Conservation (phyloP, 2,888 invertebrate genomes). For the Drosophila stalkeri region DNA sequence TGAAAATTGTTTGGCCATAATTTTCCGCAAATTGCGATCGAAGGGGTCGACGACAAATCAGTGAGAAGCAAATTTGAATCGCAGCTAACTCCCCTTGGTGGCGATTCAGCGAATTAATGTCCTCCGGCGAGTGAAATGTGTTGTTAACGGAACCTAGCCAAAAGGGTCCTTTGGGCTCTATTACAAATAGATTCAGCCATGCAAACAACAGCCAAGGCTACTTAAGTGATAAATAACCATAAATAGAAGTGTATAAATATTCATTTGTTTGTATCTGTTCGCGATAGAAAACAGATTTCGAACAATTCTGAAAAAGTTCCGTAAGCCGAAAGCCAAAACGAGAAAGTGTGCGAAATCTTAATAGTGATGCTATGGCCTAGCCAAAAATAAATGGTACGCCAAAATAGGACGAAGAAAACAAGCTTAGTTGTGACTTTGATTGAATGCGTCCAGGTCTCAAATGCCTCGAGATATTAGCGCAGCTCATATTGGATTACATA, state of each 20-base stretch:
- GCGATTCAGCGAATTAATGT: conserved; percentile 57
- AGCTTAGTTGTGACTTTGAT: conserved; percentile 39
- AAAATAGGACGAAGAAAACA: conserved; percentile 10
- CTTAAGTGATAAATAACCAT: conserved; percentile 52
- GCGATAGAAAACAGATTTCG: conserved; percentile 26
- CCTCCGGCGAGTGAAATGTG: conserved; percentile 26
- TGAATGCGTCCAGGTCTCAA: conserved; percentile 14
- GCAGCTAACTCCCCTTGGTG: conserved; percentile 25
- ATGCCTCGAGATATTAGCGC: conserved; percentile 1
- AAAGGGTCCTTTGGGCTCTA: conserved; percentile 7
- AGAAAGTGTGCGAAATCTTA: conserved; percentile 41
- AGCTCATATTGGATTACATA: conserved; percentile 35
- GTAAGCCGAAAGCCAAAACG: conserved; percentile 13
- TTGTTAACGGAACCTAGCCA: conserved; percentile 37
- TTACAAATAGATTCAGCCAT: conserved; percentile 25
- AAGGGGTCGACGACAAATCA: conserved; percentile 51
- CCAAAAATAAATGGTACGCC: conserved; percentile 35
- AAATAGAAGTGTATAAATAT: conserved; percentile 13
- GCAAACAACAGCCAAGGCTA: conserved; percentile 41
- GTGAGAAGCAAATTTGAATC: conserved; percentile 50
- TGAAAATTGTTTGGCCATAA: conserved; percentile 59
- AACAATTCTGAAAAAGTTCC: conserved; percentile 34
- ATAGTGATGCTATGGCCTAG: conserved; percentile 55
- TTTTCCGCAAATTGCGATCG: conserved; percentile 58
- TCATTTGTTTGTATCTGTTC: conserved; percentile 21